Base-by-base conservation (phyloP, 2,113 vertebrate genomes). In the Cyanoramphus novaezelandiae region DNA sequence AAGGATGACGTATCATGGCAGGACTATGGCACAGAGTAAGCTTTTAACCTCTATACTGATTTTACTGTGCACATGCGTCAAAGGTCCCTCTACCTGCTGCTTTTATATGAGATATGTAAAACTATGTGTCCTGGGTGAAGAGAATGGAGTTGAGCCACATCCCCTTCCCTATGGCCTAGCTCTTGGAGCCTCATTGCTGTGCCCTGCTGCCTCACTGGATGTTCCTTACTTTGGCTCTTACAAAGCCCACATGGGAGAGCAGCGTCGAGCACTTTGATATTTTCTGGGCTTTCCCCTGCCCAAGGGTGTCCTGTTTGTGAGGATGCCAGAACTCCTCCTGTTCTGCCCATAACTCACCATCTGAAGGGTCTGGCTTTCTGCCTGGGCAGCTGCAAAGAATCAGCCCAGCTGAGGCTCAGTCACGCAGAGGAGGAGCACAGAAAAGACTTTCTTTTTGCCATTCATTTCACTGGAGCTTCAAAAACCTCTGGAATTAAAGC, bases 291-390 rank as follows among this genome's bases (percentile, higher is more conserved):
- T 96, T 90, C 60, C 91, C 92, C 59, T 93, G 67, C 85, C 53
- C 75, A 88, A 87, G 82, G 79, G 71, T 80, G 57, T 75, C 47
- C 44, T 90, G 67, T 80, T 79, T 88, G 82, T 81, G 41, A 92
- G n/a, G 46, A 49, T 86, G 76, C 80, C 95, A 94, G 72, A 83
- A 67, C 21, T 88, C 33, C 86, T 85, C 64, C 81, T 68, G 29
- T 69, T 92, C 46, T 81, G 82, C 82, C 79, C 72, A 67, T 57
- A 92, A 90, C 55, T 16, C 11, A 11, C 71, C 53, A 93, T 91
- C 90, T 83, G 79, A 93, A 92, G 77, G 24, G 37, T 74, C 79
- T 97, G 95, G 92, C 85, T 83, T 83, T 90, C 90, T 93, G 90
- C 86, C 91, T 77, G 64, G 50, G n/a, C 88, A 94, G 92, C 80